These are phyloP conservation scores for Cardinalis cardinalis DNA, from an alignment of 2,113 vertebrate species.

Conservation along the genomic window DNA sequence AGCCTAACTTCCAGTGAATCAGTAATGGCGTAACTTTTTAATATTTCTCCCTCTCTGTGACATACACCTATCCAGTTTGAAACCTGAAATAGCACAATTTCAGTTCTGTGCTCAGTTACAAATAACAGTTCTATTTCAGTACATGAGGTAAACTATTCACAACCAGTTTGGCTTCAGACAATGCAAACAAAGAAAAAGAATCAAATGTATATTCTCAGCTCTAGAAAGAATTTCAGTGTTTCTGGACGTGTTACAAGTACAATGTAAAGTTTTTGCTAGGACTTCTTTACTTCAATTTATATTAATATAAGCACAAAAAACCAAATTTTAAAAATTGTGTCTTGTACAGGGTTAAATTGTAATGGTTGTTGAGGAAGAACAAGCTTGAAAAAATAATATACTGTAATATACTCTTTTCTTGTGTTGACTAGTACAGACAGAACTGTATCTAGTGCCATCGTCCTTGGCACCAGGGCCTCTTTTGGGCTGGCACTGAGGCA, in stretches of 20 bases:
- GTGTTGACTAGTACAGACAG: background rate
- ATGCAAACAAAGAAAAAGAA: background rate
- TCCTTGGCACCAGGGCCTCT: background rate
- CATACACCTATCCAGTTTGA: background rate
- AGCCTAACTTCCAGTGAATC: background rate
- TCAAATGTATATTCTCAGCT: background rate
- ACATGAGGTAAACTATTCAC: background rate
- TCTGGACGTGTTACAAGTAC: background rate
- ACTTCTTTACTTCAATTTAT: background rate
- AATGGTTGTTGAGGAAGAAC: accelerated
- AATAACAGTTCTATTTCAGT: background rate
- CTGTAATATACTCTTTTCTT: background rate
- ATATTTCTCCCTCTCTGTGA: background rate
- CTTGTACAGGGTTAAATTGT: background rate
- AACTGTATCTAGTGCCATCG: background rate
- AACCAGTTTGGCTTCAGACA: background rate
- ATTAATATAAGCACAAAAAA: background rate
- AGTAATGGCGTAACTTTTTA: background rate
- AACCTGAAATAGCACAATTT: background rate
- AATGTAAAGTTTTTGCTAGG: background rate
- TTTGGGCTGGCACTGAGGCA: background rate
- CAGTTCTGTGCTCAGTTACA: background rate
- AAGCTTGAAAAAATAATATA: background rate
- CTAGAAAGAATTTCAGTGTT: background rate
- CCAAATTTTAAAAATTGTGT: background rate